phyloP scores from a whole-genome alignment of 2,113 vertebrate species.

The Dermatemys mawii region DNA sequence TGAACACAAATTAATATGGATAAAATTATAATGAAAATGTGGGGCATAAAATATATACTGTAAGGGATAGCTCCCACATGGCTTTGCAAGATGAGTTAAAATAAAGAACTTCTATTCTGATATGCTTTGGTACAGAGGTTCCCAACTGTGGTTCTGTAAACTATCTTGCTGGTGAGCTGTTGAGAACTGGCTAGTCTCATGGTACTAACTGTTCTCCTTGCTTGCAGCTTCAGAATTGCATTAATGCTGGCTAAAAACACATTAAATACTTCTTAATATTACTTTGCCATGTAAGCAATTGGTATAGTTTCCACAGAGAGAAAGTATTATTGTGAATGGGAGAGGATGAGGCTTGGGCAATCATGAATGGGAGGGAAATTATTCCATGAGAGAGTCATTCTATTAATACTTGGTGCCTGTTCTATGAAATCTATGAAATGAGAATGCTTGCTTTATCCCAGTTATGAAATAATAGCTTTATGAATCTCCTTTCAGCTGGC shows the following conservation, averaged over 20 bases:
- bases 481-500: slow-evolving; percentile 34
- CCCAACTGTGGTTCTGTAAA: background rate
- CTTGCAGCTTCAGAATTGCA: background rate
- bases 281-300: background rate
- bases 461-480: slow-evolving; percentile 38
- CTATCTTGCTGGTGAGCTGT: background rate
- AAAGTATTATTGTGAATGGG: background rate
- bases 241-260: background rate
- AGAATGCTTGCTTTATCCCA: background rate
- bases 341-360: background rate
- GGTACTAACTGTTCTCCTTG: background rate
- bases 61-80: slow-evolving; percentile 49
- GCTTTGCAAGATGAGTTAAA: slow-evolving; percentile 51
- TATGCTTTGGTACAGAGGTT: background rate
- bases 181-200: background rate
- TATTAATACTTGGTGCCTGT: background rate
- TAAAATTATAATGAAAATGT: slow-evolving; percentile 54
- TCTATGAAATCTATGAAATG: background rate
- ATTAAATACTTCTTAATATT: background rate
- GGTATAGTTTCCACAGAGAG: background rate
- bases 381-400: background rate
- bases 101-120: slow-evolving; percentile 20
- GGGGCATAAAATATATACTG: slow-evolving; percentile 34
- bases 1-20: slow-evolving; percentile 56
- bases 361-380: background rate